Base-by-base conservation (phyloP, 1,140 invertebrate genomes). In the Pogonus chalceus region DNA sequence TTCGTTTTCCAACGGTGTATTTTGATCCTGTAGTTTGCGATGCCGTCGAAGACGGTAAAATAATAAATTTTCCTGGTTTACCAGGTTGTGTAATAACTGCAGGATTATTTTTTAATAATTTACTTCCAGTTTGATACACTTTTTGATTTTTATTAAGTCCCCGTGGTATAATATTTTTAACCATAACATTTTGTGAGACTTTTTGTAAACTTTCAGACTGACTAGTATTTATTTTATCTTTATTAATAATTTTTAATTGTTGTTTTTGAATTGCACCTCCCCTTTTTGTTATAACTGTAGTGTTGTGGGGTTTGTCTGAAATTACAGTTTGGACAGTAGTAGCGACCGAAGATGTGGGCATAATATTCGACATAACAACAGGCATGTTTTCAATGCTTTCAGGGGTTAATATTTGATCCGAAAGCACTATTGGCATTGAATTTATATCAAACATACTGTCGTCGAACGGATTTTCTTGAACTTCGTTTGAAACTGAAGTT, bases 391-490 rank as follows among this genome's bases (percentile, higher is more conserved):
- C 79, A 24, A 83, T 80, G 51, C 62, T 73, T 69, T 82, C 67
- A 51, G 80, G 60, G 54, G 77, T 72, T 43, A 84, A 64, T 31
- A 83, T 72, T 59, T 84, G 80, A 56, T 86, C 82, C 12, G 79
- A 80, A 10, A 85, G 62, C 1, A 85, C 79, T 54, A 86, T 81
- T 1, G 84, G 84, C 79, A 85, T 85, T 18, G 81, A 83, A 65
- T 82, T 81, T 21, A 85, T 85, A 61, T 85, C 83, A 52, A 85
- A 77, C 20, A 82, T 73, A 59, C 78, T 71, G n/a, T 84, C 81
- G 48, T 78, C 76, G 1, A 72, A 18, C 60, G 69, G 72, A 20
- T 48, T 55, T 55, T 65, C 66, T 58, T 53, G 61, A 14, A 63
- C 49, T 7, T 61, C 47, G 24, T 57, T 22, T 1, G 65, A 49